Evolutionary conservation across 2,888 invertebrate species (phyloP).

Genomic region (Tolmerus cingulatus): DNA sequence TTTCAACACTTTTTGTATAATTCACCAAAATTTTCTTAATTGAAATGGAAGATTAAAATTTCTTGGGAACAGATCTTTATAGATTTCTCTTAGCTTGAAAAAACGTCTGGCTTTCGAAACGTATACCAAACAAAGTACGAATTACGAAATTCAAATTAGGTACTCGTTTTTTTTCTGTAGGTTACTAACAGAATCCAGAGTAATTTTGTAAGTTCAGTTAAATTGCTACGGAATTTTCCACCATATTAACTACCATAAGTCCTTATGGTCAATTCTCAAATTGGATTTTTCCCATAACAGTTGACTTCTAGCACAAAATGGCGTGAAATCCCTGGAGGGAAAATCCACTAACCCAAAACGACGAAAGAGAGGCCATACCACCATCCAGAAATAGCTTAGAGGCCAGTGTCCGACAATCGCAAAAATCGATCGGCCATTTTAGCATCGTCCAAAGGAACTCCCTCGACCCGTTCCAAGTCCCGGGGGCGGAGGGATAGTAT

Average conservation of each 20-base stretch:
- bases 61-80: background rate
- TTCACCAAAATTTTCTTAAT: too few species aligned
- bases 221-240: background rate
- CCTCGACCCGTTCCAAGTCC: background rate
- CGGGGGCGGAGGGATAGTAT: background rate
- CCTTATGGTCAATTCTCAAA: background rate
- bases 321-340: background rate
- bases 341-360: background rate
- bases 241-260: background rate
- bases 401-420: constrained; percentile 21
- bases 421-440: constrained; percentile 41
- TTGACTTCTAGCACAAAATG: background rate
- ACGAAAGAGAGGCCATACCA: background rate
- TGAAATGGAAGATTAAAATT: too few species aligned
- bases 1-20: too few species aligned
- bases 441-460: constrained; percentile 31
- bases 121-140: background rate
- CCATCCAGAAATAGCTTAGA: background rate
- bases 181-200: background rate
- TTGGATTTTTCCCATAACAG: background rate
- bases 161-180: background rate
- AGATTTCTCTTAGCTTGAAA: background rate
- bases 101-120: background rate
- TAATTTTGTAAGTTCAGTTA: background rate
- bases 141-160: background rate